Evolutionary conservation across 2,797 vertebrate species (phyloP).

Genomic region (Benthosema pterotum): DNA sequence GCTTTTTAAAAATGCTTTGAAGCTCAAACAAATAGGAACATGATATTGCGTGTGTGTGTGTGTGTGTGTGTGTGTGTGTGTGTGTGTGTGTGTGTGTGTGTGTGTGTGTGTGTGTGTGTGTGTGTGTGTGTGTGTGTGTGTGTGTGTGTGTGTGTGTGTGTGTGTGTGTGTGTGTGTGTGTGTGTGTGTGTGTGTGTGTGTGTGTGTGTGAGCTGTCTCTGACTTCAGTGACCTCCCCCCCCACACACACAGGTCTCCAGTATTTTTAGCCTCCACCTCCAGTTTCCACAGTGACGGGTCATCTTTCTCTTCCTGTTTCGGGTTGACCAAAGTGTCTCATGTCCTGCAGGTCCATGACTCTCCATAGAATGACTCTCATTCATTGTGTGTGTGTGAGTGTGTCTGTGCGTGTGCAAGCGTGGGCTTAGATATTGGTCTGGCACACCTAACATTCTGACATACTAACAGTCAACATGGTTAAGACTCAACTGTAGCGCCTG

Average conservation of each 20-base stretch:
- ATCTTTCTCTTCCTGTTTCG: constrained; percentile 65
- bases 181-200: constrained; percentile 9
- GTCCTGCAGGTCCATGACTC: constrained; percentile 29
- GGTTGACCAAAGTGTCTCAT: constrained; percentile 37
- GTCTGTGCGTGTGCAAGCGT: neutral
- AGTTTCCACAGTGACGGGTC: constrained; percentile 68
- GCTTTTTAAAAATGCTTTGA: too few species aligned
- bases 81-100: neutral
- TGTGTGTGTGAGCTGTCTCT: neutral
- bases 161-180: constrained; percentile 9
- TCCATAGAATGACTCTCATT: constrained; percentile 32
- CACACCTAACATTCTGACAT: too few species aligned
- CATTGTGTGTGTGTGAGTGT: constrained; percentile 38
- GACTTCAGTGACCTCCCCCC: neutral
- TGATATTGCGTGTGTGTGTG: constrained; percentile 9
- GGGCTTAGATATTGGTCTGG: too few species aligned
- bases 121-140: neutral
- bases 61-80: constrained; percentile 9
- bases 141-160: neutral
- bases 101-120: constrained; percentile 12
- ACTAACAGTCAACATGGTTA: too few species aligned
- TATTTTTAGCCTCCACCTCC: constrained; percentile 69
- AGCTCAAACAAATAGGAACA: too few species aligned
- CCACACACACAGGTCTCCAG: constrained; percentile 26
- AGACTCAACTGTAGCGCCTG: too few species aligned